These are phyloP conservation scores for Martes martes DNA, from an alignment of 2,113 vertebrate genomes.

Conservation along the genomic window DNA sequence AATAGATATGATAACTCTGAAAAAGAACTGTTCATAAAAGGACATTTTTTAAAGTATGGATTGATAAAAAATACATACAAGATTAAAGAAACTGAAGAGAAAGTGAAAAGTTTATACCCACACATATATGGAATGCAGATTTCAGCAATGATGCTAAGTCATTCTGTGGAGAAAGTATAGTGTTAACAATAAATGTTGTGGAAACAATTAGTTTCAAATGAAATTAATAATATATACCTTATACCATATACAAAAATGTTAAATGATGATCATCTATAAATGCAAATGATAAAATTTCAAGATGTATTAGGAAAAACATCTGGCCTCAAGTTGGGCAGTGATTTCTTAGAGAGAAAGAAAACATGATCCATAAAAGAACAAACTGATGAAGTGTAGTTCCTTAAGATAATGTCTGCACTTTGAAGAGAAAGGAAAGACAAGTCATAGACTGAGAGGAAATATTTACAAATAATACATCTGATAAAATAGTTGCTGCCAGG, in stretches of 20 bases:
- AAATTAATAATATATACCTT: not conserved
- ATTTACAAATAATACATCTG: not conserved
- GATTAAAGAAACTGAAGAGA: not conserved
- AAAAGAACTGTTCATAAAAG: not conserved
- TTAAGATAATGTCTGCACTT: not conserved
- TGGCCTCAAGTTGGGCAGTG: not conserved
- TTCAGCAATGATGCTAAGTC: not conserved
- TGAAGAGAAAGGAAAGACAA: not conserved
- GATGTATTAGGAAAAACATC: not conserved
- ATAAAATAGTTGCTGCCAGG: too few relatives aligned
- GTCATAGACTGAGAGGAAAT: not conserved
- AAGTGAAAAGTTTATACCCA: not conserved
- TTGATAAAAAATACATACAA: not conserved
- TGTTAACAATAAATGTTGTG: not conserved
- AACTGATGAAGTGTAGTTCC: not conserved
- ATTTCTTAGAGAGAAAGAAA: not conserved
- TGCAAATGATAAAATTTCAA: not conserved
- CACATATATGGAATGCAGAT: not conserved
- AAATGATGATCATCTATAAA: not conserved
- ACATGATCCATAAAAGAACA: not conserved
- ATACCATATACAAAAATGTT: not conserved
- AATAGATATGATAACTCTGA: not conserved
- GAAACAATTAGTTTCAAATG: not conserved
- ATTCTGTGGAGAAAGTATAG: not conserved
- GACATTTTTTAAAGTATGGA: not conserved